Evolutionary conservation across 2,113 vertebrate species (phyloP).

Genomic region (Hypomesus transpacificus): DNA sequence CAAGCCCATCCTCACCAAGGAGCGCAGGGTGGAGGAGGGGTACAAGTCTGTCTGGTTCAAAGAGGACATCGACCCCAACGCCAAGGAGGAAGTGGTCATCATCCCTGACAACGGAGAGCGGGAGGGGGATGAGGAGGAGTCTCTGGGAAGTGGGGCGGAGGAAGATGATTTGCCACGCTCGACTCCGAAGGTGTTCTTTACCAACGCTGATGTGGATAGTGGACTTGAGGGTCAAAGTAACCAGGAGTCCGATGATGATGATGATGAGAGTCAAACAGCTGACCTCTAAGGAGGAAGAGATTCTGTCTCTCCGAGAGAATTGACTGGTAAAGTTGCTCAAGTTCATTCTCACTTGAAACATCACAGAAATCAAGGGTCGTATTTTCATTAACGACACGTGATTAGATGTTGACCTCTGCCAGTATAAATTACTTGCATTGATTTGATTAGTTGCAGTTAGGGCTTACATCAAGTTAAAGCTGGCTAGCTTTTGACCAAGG

Average conservation of each 20-base stretch:
- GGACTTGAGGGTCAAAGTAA: slow-evolving; percentile 45
- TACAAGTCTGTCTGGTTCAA: slow-evolving; percentile 83
- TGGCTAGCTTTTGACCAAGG: too few species aligned
- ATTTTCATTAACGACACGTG: too few species aligned
- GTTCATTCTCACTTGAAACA: too few species aligned
- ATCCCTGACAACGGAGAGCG: slow-evolving; percentile 61
- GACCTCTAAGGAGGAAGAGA: slow-evolving; percentile 35
- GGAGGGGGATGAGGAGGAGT: slow-evolving; percentile 39
- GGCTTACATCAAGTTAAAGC: too few species aligned
- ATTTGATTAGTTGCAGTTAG: too few species aligned
- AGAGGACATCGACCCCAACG: slow-evolving; percentile 71
- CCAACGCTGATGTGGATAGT: slow-evolving; percentile 47
- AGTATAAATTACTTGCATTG: too few species aligned
- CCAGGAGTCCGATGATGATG: slow-evolving; percentile 23
- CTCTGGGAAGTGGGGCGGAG: neutral
- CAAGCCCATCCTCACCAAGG: slow-evolving; percentile 80
- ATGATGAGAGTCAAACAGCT: neutral
- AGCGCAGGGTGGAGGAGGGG: slow-evolving; percentile 69
- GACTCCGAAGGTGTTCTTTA: slow-evolving; percentile 27
- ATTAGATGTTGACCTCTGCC: too few species aligned
- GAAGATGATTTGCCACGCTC: neutral
- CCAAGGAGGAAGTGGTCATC: slow-evolving; percentile 72
- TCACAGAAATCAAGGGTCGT: too few species aligned
- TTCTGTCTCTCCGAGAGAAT: neutral
- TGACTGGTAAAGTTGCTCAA: too few species aligned